Conservation (phyloP, 2,113 vertebrate species). For the Antigone vipio region DNA sequence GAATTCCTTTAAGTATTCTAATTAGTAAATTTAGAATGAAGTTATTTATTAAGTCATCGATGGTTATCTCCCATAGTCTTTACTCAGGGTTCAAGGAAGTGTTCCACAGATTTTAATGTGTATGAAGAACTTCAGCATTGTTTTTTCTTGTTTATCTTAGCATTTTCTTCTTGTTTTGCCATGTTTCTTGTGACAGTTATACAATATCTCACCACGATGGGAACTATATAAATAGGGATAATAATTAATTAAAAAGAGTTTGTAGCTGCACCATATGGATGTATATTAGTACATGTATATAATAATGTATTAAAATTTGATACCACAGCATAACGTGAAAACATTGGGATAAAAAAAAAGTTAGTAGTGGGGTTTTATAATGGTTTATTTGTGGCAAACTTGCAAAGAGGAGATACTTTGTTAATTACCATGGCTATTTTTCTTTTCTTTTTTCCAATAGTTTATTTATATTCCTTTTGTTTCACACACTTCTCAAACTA, state of each 20-base stretch:
- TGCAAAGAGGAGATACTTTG: not conserved
- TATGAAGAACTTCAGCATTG: not conserved
- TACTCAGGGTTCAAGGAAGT: not conserved
- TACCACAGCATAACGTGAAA: not conserved
- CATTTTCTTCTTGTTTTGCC: not conserved
- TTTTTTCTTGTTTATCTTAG: not conserved
- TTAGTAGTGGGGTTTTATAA: not conserved
- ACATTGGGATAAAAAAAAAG: not conserved
- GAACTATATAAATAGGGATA: not conserved
- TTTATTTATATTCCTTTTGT: conserved; percentile 11
- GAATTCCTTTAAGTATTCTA: not conserved
- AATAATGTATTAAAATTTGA: not conserved
- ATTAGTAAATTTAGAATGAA: not conserved
- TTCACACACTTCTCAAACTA: not conserved
- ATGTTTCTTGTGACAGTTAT: not conserved
- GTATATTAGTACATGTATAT: not conserved
- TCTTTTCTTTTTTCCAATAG: not conserved
- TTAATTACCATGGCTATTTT: not conserved
- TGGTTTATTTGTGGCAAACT: not conserved
- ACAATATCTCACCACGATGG: not conserved
- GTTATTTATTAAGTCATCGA: not conserved
- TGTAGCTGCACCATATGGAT: not conserved
- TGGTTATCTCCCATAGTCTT: not conserved
- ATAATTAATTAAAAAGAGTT: not conserved
- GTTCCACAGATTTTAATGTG: not conserved